phyloP scores from a whole-genome alignment of 2,797 vertebrate species.

The Hoplostethus mediterraneus region DNA sequence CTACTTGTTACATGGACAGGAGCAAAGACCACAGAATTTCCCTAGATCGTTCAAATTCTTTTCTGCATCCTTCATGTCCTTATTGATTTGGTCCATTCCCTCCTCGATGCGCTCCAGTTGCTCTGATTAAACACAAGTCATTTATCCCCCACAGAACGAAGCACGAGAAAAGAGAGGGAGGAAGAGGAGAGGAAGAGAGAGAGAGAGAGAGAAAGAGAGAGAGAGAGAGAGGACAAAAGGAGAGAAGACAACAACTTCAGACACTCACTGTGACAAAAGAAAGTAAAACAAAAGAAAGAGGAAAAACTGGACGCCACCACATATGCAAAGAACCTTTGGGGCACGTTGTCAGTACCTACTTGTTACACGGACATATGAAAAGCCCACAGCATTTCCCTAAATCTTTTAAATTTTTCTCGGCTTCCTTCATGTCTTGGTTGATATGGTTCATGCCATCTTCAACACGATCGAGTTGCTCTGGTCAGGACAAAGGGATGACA shows the following conservation, averaged over 20 bases:
- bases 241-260: slow-evolving; percentile 96
- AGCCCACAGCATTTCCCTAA: slow-evolving; percentile 99
- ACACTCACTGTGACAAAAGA: slow-evolving; percentile 98
- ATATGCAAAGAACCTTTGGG: slow-evolving; percentile 91
- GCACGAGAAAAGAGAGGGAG: slow-evolving; percentile 93
- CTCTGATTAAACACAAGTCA: slow-evolving; percentile 99
- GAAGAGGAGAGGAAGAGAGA: slow-evolving; percentile 82
- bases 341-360: slow-evolving; percentile 98
- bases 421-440: slow-evolving; percentile 99
- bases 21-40: slow-evolving; percentile 99
- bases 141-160: slow-evolving; percentile 99
- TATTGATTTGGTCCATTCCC: slow-evolving; percentile 99
- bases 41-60: slow-evolving; percentile 99
- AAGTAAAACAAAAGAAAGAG: slow-evolving; percentile 87
- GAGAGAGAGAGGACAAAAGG: slow-evolving; percentile 82
- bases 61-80: slow-evolving; percentile 99
- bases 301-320: slow-evolving; percentile 96
- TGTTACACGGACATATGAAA: slow-evolving; percentile 99
- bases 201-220: slow-evolving; percentile 68
- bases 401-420: slow-evolving; percentile 99
- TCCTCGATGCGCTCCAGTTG: slow-evolving; percentile 99
- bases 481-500: slow-evolving; percentile 99
- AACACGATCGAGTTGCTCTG: slow-evolving; percentile 99
- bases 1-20: slow-evolving; percentile 99
- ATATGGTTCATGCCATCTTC: slow-evolving; percentile 99